These are phyloP conservation scores for Orius insidiosus DNA, from an alignment of 1,140 invertebrate species.

Conservation along the genomic window DNA sequence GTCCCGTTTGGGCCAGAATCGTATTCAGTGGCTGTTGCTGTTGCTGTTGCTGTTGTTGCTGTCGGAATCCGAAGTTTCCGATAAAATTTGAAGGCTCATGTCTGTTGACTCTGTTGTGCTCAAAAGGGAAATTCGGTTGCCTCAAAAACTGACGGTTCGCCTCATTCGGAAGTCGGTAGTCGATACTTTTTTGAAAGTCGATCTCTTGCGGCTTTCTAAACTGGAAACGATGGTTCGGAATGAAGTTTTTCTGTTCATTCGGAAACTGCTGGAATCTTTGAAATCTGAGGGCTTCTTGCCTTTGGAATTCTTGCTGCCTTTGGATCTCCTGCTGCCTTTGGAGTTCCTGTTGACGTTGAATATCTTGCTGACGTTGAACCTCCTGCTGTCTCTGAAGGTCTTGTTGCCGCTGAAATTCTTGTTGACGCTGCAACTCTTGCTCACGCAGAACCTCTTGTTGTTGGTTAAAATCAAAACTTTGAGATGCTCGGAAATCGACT, in stretches of 20 bases:
- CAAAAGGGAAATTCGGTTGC: constrained; percentile 21
- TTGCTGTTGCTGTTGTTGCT: constrained; percentile 25
- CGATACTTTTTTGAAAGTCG: constrained; percentile 28
- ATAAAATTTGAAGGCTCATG: constrained; percentile 19
- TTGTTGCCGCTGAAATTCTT: constrained; percentile 29
- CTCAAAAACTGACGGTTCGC: background rate
- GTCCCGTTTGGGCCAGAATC: constrained; percentile 40
- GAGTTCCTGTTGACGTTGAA: constrained; percentile 21
- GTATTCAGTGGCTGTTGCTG: constrained; percentile 30
- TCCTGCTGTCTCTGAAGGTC: constrained; percentile 15
- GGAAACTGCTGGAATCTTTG: constrained; percentile 19
- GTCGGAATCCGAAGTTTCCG: constrained; percentile 22
- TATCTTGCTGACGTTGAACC: constrained; percentile 4
- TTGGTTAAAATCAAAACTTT: constrained; percentile 31
- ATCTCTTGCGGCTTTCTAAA: constrained; percentile 17
- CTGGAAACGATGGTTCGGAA: constrained; percentile 14
- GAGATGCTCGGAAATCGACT: background rate
- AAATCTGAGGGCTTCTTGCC: constrained; percentile 16
- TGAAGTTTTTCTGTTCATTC: constrained; percentile 8
- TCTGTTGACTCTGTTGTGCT: constrained; percentile 22
- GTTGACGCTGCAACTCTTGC: constrained; percentile 32
- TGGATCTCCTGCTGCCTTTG: constrained; percentile 22
- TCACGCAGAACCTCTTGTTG: constrained; percentile 42
- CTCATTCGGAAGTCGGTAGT: constrained; percentile 21
- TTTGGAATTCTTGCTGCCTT: constrained; percentile 13